A percentile compares a stretch with the other conserved stretches of the same genome.
Evolutionary conservation across 2,113 vertebrate genomes (phyloP).

Genomic region (Mormyrus lacerda): DNA sequence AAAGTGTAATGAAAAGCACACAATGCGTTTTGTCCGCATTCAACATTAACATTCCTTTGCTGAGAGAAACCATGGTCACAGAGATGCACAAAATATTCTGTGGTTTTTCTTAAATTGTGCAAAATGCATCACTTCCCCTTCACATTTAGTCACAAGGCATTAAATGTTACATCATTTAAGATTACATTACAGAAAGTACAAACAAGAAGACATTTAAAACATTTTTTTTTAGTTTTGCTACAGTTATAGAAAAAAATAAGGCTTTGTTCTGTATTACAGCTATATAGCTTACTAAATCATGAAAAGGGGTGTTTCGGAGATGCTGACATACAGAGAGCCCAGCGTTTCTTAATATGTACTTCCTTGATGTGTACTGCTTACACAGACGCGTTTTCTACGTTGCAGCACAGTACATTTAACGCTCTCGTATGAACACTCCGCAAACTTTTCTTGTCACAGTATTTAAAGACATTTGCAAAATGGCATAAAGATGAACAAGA

Average conservation of each 20-base stretch:
- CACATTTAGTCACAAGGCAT: not conserved
- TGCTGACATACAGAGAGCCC: conserved; percentile 38
- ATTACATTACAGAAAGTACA: not conserved
- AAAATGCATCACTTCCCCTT: not conserved
- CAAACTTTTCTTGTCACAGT: not conserved
- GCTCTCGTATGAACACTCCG: not conserved
- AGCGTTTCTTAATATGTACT: not conserved
- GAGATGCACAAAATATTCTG: not conserved
- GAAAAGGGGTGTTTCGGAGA: conserved; percentile 43
- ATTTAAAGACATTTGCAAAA: not conserved
- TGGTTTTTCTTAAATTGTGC: not conserved
- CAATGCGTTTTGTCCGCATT: not conserved
- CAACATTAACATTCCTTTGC: not conserved
- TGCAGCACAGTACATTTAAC: not conserved
- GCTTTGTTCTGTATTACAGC: not conserved
- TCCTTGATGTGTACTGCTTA: not conserved
- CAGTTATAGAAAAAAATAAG: not conserved
- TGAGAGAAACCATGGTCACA: not conserved
- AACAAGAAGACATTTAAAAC: not conserved
- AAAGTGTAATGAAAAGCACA: not conserved
- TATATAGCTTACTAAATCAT: conserved; percentile 24
- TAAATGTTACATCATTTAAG: not conserved
- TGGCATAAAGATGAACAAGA: not conserved
- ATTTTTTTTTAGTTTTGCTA: not conserved
- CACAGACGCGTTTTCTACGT: not conserved